Evolutionary conservation across 1,140 invertebrate genomes (phyloP).

Genomic region (Trigoniulus corallinus): DNA sequence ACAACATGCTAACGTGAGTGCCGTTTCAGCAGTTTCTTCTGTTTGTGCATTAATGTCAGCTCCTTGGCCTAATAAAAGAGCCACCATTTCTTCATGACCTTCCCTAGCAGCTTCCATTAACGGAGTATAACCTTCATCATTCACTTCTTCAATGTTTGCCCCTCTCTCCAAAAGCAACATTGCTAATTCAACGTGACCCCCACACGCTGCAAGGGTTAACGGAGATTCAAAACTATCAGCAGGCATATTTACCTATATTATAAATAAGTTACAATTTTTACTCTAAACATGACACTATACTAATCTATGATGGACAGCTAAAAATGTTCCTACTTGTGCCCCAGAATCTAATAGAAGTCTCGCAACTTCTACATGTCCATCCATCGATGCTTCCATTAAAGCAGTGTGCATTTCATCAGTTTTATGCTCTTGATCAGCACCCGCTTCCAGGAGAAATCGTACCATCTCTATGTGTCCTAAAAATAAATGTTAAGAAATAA

Average conservation of each 20-base stretch:
- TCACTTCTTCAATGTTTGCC: conserved; percentile 96
- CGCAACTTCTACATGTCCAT: conserved; percentile 95
- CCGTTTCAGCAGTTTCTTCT: conserved; percentile 96
- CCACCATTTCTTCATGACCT: conserved; percentile 97
- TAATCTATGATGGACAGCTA: not conserved
- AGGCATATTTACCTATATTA: conserved; percentile 79
- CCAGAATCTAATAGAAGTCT: conserved; percentile 84
- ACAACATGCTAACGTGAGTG: conserved; percentile 89
- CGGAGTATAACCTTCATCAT: conserved; percentile 99
- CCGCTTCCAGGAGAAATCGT: conserved; percentile 80
- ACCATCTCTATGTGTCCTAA: conserved; percentile 82
- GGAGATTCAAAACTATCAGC: conserved; percentile 99
- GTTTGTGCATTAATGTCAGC: conserved; percentile 96
- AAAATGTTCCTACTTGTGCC: conserved; percentile 50
- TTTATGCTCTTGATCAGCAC: conserved; percentile 92
- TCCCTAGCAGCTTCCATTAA: conserved; percentile 96
- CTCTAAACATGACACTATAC: not conserved
- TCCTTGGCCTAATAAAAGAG: conserved; percentile 74
- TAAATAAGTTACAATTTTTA: conserved; percentile 10
- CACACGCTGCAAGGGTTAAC: conserved; percentile 91
- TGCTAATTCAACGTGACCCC: conserved; percentile 92
- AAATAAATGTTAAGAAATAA: conserved; percentile 3
- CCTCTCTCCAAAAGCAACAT: conserved; percentile 86
- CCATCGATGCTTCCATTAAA: conserved; percentile 99
- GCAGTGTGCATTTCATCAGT: conserved; percentile 99